A percentile compares a stretch with the other conserved stretches of the same genome.
These are phyloP conservation scores for Cynaeus angustus DNA, from an alignment of 2,888 invertebrate species.

Conservation along the genomic window DNA sequence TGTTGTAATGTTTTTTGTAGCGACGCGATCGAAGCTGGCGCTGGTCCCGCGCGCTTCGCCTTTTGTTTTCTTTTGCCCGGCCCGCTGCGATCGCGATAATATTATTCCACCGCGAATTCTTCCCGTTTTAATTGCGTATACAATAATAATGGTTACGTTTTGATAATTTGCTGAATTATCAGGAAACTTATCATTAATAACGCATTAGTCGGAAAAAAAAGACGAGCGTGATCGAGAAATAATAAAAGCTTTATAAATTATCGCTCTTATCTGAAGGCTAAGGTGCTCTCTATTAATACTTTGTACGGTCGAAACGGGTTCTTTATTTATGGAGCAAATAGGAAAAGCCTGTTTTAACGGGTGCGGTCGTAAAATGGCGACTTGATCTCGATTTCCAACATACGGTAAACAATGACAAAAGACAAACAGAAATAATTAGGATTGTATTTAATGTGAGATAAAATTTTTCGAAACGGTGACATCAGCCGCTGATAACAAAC, in stretches of 20 bases:
- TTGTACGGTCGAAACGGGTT: neutral
- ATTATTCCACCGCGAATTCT: constrained; percentile 22
- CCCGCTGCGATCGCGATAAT: constrained; percentile 17
- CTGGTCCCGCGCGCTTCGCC: constrained; percentile 8
- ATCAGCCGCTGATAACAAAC: constrained; percentile 11
- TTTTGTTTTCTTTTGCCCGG: constrained; percentile 28
- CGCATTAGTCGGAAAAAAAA: constrained; percentile 5
- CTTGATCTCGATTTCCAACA: neutral
- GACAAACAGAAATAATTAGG: neutral
- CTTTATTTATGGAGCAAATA: neutral
- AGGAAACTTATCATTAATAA: constrained; percentile 14
- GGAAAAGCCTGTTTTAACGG: neutral
- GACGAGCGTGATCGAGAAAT: constrained; percentile 7
- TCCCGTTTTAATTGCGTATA: neutral
- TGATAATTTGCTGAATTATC: constrained; percentile 6
- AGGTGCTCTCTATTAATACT: constrained; percentile 9
- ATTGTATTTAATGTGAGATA: too few species aligned
- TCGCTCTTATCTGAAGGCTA: constrained; percentile 10
- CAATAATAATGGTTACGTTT: constrained; percentile 7
- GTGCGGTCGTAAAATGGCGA: neutral
- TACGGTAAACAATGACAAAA: neutral
- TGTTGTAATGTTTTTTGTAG: constrained; percentile 34
- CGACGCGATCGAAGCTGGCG: constrained; percentile 41
- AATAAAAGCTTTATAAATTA: constrained; percentile 13
- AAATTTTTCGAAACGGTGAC: constrained; percentile 9